Evolutionary conservation across 2,797 vertebrate genomes (phyloP), one percentile per base, ranked within the genome.

Genomic region (Dallia pectoralis): DNA sequence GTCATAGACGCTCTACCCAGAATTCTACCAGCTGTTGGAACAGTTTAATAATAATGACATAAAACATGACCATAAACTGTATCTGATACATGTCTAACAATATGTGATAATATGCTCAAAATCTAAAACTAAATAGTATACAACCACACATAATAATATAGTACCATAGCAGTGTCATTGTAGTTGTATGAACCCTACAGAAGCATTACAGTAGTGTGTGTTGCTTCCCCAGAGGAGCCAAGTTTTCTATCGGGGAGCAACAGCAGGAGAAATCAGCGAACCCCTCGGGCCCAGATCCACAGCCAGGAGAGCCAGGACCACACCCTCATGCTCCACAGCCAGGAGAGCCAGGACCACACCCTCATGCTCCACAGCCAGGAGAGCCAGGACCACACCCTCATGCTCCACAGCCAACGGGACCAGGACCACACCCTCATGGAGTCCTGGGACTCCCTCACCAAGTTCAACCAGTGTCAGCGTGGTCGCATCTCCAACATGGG

Each of bases 401-500:
- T 92, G 82, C 86, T 93, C 86, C 90, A 73, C 74, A 93, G 79
- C 11, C 93, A 96, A 59, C 94, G 93, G 77, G 96, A 98, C 0
- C 94, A 93, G 76, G 96, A 98, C 0, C 87, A 95, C 85, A 90
- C 83, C 2, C 91, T 97, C 62, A 95, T 92, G 74, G 96, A 97
- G 81, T 99, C 96, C 0, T 98, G 96, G 96, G 94, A 95, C 79
- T 98, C 96, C 2, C 93, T 97, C 77, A 91, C 89, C 0, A 95
- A 95, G 87, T 98, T 98, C 36, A 95, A 98, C 89, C 96, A 94
- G 66, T 95, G 93, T 77, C 97, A 98, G 75, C 93, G 94, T 0
- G 97, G 97, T 1, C 95, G 97, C 73, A 96, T 99, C 89, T 96
- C 95, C 33, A 95, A 94, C 88, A 89, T 94, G 91, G 93, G 92